Evolutionary conservation across 2,888 invertebrate genomes (phyloP), one percentile per base, ranked within the genome.

Genomic region (Incurvaria masculella): DNA sequence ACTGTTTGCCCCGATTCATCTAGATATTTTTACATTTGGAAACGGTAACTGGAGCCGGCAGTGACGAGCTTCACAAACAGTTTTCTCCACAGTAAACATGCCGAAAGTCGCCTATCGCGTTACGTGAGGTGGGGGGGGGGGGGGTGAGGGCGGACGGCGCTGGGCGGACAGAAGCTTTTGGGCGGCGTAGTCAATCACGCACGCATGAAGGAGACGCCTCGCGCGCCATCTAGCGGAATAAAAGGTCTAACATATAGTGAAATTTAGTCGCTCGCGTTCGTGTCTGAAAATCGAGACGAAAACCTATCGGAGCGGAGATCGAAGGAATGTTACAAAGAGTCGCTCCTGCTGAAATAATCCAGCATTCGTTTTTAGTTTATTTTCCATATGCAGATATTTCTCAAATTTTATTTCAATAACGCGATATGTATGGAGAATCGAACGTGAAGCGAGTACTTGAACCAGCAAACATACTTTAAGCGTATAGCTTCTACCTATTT

Each of bases 191-290:
- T 64, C 62, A 64, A 66, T 66, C 65, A 68, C 62, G 57, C 49
- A 61, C 60, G 62, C 61, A 57, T 59, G 58, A 55, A 61, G 59
- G 59, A 57, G 57, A 57, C 21, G 61, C 58, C 55, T 56, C 57
- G 56, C 66, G 68, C 68, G 66, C 56, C 63, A 63, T 68, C 65
- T 65, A 69, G 64, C 60, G 67, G 70, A 70, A 70, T 69, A 69
- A 70, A 67, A 64, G 66, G 60, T 33, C 33, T 33, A 14, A n/a
- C 8, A 14, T 10, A 23, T 10, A 23, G 23, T 10, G 23, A 23
- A 10, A n/a, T n/a, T n/a, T n/a, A n/a, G 5, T 6, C 23, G 23
- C 23, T 23, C 23, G 23, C 10, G n/a, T 11, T 33, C 33, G 14
- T 33, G 14, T 33, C 33, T 33, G 33, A 33, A 33, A 8, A 33